Base-by-base conservation (phyloP, 1,140 invertebrate genomes). In the Eufriesea mexicana region DNA sequence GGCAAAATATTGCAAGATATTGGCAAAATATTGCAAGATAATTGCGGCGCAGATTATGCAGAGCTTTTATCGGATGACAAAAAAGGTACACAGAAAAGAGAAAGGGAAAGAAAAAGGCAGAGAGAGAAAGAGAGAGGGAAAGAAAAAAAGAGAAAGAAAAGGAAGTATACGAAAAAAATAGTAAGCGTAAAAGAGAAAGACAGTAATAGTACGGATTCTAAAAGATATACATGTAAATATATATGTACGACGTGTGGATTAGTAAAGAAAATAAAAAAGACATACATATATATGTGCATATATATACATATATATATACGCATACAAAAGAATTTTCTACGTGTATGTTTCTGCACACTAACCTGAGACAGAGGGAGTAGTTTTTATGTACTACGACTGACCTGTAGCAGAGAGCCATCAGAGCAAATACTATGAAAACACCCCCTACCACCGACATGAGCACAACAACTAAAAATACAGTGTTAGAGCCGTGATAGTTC, bases 361-460 rank as follows among this genome's bases (percentile, higher is more conserved):
- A 98, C 97, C 97, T 98, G 97, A 98, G 97, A 97, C 97, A 98
- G 96, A 98, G 97, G 96, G 97, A 98, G 97, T 98, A 97, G 97
- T 98, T 98, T 97, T 97, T 98, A 97, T 98, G 97, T 96, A 98
- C 97, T 97, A 98, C 97, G 96, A 98, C 97, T 98, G 97, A 98
- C 97, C 98, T 98, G 97, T 99, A 99, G 97, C 98, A 99, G 95
- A 99, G 97, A 96, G 98, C 98, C 96, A 99, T 98, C 95, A 98
- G 96, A 95, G 98, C 98, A 97, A 99, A 98, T 96, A 98, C 96
- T 96, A 99, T 97, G 96, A 99, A 99, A 96, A 99, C 98, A 96
- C 98, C 98, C 96, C 98, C 98, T 96, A 99, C 98, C 96, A 99
- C 98, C 95, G 98, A 98, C 96, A 99, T 98, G 96, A 99, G 97